Percentiles rank a stretch among this genome's conserved stretches.
Conservation (phyloP, 2,888 invertebrate genomes). For the Eustalomyia histrio region DNA sequence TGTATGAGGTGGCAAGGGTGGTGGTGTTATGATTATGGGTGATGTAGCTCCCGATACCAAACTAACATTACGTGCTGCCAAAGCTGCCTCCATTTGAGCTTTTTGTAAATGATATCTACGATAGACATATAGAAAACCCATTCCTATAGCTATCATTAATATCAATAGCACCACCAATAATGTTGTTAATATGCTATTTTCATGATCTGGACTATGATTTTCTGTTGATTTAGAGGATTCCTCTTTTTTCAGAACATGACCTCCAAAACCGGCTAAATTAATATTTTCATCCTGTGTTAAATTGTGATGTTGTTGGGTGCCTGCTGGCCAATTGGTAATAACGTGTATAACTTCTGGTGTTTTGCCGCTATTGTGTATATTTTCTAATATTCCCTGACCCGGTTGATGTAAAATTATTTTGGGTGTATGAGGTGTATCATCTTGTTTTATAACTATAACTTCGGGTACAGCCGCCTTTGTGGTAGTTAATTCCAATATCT, state of each 20-base stretch:
- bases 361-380: conserved; percentile 70
- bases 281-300: conserved; percentile 67
- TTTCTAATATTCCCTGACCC: conserved; percentile 70
- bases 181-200: conserved; percentile 73
- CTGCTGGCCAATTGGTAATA: conserved; percentile 73
- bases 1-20: conserved; percentile 45
- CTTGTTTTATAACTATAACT: conserved; percentile 77
- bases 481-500: conserved; percentile 67
- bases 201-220: conserved; percentile 69
- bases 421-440: conserved; percentile 73
- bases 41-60: conserved; percentile 23
- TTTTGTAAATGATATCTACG: conserved; percentile 72
- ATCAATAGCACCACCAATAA: conserved; percentile 74
- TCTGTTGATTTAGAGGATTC: conserved; percentile 37
- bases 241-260: conserved; percentile 50
- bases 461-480: conserved; percentile 72
- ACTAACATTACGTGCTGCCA: conserved; percentile 66
- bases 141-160: conserved; percentile 73
- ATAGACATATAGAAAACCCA: conserved; percentile 76
- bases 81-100: conserved; percentile 70
- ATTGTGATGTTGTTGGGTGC: conserved; percentile 53
- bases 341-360: conserved; percentile 78
- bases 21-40: conserved; percentile 57
- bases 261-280: conserved; percentile 70
- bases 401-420: conserved; percentile 77